Evolutionary conservation across 2,113 vertebrate genomes (phyloP).

Genomic region (Rousettus leschenaultii): DNA sequence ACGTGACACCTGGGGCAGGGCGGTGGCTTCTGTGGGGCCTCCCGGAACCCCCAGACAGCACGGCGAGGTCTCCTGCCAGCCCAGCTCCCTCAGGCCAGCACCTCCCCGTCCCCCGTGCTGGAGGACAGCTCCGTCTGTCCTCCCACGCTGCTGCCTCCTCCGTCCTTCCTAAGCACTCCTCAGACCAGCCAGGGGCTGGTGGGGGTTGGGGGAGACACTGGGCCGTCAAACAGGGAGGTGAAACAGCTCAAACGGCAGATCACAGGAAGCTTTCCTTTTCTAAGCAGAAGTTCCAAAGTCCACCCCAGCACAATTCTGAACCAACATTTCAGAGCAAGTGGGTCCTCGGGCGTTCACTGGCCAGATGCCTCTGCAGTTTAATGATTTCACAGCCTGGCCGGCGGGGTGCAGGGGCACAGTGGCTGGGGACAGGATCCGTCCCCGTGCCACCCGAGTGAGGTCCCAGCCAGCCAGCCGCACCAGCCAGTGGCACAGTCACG

Average conservation of each 20-base stretch:
- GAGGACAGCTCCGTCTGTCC: background rate
- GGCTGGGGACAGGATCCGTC: background rate
- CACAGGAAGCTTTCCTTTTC: background rate
- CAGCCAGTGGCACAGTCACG: fast-evolving
- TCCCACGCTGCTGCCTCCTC: background rate
- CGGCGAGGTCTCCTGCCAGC: background rate
- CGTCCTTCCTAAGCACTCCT: background rate
- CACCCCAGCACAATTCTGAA: too few species aligned
- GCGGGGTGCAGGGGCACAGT: too few species aligned
- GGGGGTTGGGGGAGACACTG: background rate
- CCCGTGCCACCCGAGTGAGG: fast-evolving
- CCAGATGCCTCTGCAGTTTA: too few species aligned
- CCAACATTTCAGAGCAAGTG: background rate
- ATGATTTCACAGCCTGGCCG: too few species aligned
- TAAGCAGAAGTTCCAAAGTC: background rate
- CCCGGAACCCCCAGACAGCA: too few species aligned
- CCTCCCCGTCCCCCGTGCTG: fast-evolving
- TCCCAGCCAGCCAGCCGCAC: background rate
- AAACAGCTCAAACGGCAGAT: too few species aligned
- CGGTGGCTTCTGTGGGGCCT: too few species aligned
- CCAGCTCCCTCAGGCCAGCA: fast-evolving
- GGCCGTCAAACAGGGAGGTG: background rate
- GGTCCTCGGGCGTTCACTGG: too few species aligned
- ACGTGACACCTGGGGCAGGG: too few species aligned
- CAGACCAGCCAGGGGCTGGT: background rate